Base-by-base conservation (phyloP, 2,113 vertebrate species). In the Conger conger region DNA sequence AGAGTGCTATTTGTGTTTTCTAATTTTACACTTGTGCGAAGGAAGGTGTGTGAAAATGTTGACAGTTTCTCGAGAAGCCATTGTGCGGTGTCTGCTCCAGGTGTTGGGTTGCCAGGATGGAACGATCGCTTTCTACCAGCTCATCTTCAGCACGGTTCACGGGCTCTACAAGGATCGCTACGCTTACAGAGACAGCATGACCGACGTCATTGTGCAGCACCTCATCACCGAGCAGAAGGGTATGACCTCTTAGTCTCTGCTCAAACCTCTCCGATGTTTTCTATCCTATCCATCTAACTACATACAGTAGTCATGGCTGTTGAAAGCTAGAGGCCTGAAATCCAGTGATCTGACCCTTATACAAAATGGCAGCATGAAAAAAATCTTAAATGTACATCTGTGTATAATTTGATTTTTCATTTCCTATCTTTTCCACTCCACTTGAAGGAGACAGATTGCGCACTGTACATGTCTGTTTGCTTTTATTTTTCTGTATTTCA, bases 91-190 rank as follows among this genome's bases (percentile, higher is more conserved):
- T 79, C 82, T 30, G 79, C 79, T 82, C 1, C 91, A 99, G 98
- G 98, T 97, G 84, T 92, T 97, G 17, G 98, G 98, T 54, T 98
- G 98, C 93, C 97, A 99, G 89, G 98, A 99, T 88, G 98, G 98
- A 89, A 99, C 97, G 3, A 96, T 99, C 68, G 96, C 97, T 84
- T 97, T 99, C 89, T 99, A 97, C 91, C 98, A 99, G 92, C 93
- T 99, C 77, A 96, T 98, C 89, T 99, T 99, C 92, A 99, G 97
- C 89, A 99, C 98, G 3, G 98, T 99, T 57, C 98, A 99, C 0
- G 97, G 98, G 77, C 96, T 99, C 18, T 99, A 99, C 79, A 99
- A 98, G 81, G 97, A 99, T 91, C 96, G 97, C 82, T 99, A 99
- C 0, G 98, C 98, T 80, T 99, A 98, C 88, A 95, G 98, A 88